Base-by-base conservation (phyloP, 2,888 invertebrate genomes). In the Sinelater perroti region DNA sequence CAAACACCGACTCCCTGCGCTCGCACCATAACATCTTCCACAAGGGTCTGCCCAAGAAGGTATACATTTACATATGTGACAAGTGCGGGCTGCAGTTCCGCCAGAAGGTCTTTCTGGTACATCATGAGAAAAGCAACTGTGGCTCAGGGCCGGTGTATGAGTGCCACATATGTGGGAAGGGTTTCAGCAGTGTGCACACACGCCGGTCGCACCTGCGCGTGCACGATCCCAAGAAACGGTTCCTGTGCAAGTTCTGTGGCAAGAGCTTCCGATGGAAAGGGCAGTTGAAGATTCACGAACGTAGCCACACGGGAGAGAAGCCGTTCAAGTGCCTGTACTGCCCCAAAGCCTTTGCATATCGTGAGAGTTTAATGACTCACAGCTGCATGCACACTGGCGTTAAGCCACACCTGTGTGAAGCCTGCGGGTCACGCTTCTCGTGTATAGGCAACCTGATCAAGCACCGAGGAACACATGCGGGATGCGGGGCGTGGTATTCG, bases 391-490 rank as follows among this genome's bases (percentile, higher is more conserved):
- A 81, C 54, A 78, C 78, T 0, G 79, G 78, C 11, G 72, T 79
- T 2, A 81, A 81, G 56, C 79, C 81, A 2, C 80, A 80, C 64
- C 68, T 79, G 16, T 82, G 82, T 61, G 74, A 76, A 56, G 75
- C 76, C n/a, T 82, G 82, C 64, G 74, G 75, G 1, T 73, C 75
- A 28, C 72, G 80, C 17, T 82, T 82, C 67, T 79, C 81, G 1
- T 82, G 81, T 60, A 70, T 78, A 33, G 80, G 81, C 2, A 82
- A 81, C 71, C 68, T 82, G 13, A 72, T 77, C 11, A 81, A 81
- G 63, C 82, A 82, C 66, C 73, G 78, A 21, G 71, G 73, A 5
- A 77, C 78, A n/a, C 77, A 80, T 45, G 78, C 79, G 0, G 74
- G 71, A 17, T 82, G 82, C 65, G 81, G 81, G 1, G 64, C 72